Evolutionary conservation across 2,797 vertebrate genomes (phyloP).

Genomic region (Limosa lapponica): DNA sequence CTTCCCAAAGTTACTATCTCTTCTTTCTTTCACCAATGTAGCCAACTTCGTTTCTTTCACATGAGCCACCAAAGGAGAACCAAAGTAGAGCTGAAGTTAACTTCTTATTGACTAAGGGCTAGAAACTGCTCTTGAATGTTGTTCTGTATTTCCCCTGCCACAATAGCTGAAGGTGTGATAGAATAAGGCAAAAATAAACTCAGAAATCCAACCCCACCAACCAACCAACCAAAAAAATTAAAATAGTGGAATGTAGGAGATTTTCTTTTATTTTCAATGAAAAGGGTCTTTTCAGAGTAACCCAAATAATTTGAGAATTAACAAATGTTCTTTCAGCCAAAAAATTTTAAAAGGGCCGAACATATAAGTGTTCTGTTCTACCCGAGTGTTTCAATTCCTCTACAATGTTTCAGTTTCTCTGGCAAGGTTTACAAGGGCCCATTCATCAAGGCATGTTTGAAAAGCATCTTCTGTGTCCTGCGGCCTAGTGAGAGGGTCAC

Average conservation of each 20-base stretch:
- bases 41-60: not conserved
- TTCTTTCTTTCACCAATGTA: not conserved
- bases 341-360: not conserved
- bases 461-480: not conserved
- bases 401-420: not conserved
- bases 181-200: not conserved
- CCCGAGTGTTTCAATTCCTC: not conserved
- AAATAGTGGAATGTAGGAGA: not conserved
- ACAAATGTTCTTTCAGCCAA: not conserved
- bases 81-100: not conserved
- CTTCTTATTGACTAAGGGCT: not conserved
- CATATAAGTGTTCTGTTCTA: not conserved
- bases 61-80: not conserved
- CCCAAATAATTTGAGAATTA: not conserved
- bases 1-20: not conserved
- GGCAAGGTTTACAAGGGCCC: not conserved
- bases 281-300: not conserved
- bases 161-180: not conserved
- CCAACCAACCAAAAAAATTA: not conserved
- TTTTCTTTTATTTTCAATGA: not conserved
- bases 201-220: not conserved
- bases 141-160: not conserved
- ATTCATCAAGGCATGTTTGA: not conserved
- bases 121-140: not conserved
- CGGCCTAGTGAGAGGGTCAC: not conserved